These are phyloP conservation scores for Xanthia togata DNA, from an alignment of 2,888 invertebrate genomes.

Conservation along the genomic window DNA sequence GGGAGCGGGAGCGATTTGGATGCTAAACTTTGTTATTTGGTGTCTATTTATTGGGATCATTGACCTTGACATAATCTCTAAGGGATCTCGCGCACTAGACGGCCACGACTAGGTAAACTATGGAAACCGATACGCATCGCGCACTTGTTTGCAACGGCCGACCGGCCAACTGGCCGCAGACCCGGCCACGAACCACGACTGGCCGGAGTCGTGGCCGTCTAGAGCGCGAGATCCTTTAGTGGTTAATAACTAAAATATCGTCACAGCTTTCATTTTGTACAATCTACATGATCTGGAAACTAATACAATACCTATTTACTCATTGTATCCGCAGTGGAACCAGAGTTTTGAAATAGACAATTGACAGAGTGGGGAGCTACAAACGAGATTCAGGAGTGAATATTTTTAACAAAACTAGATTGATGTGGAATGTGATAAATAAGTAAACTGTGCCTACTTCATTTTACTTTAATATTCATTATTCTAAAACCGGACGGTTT, in stretches of 20 bases:
- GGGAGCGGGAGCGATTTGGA: slow-evolving; percentile 61
- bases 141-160: too few relatives aligned
- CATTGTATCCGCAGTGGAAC: background rate
- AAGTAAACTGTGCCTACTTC: background rate
- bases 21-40: background rate
- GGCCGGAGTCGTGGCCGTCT: too few relatives aligned
- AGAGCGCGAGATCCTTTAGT: too few relatives aligned
- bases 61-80: background rate
- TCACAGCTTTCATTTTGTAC: background rate
- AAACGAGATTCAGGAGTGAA: background rate
- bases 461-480: background rate
- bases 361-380: background rate
- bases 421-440: too few relatives aligned
- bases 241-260: background rate
- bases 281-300: background rate
- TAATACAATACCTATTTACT: background rate
- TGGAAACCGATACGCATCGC: too few relatives aligned
- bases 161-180: too few relatives aligned
- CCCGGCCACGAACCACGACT: too few relatives aligned
- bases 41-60: background rate
- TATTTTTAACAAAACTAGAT: background rate
- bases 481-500: background rate
- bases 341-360: background rate
- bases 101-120: too few relatives aligned
- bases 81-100: background rate